Evolutionary conservation across 92 coral and sea anemone species (phyloP).

Genomic region (Umimayanthus kanabou): DNA sequence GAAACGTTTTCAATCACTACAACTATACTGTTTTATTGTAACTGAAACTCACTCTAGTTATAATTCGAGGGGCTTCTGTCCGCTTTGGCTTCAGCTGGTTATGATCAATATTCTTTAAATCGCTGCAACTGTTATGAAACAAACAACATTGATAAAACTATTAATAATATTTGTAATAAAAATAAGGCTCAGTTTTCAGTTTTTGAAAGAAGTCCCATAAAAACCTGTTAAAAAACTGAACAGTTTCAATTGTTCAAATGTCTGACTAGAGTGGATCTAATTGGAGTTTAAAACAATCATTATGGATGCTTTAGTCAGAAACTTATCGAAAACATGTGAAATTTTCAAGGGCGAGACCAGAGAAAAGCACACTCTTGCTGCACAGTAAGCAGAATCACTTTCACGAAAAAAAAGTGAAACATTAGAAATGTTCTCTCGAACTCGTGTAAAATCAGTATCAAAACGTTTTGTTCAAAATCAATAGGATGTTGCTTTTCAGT

Average conservation of each 20-base stretch:
- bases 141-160: background rate
- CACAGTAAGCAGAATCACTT: background rate
- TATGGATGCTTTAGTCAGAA: too few species aligned
- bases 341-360: background rate
- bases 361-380: too few species aligned
- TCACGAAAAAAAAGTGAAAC: background rate
- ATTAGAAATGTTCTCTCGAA: background rate
- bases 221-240: background rate
- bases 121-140: too few species aligned
- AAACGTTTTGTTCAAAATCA: too few species aligned
- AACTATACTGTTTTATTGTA: background rate
- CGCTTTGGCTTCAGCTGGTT: too few species aligned
- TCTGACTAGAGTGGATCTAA: background rate
- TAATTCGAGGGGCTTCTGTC: too few species aligned
- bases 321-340: too few species aligned
- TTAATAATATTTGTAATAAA: too few species aligned
- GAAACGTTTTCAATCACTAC: background rate
- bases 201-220: background rate
- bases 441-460: background rate
- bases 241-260: background rate
- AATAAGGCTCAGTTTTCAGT: background rate
- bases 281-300: background rate
- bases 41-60: too few species aligned
- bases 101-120: too few species aligned
- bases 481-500: background rate